Percentiles rank a stretch among this genome's conserved stretches.
Evolutionary conservation across 2,888 invertebrate species (phyloP).

Genomic region (Sthenelais limicola): DNA sequence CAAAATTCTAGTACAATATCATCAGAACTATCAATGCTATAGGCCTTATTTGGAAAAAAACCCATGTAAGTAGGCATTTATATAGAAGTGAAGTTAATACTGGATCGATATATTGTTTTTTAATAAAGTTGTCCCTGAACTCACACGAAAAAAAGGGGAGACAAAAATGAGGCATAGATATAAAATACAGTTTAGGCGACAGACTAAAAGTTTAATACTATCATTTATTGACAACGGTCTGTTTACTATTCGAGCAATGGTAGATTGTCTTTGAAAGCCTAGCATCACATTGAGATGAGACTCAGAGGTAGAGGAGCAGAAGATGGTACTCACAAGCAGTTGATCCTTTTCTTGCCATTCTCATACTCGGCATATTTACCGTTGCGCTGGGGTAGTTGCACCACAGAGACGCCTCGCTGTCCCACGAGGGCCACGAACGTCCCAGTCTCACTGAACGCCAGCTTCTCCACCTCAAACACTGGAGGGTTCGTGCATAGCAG

Average conservation of each 20-base stretch:
- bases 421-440: conserved; percentile 82
- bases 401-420: conserved; percentile 79
- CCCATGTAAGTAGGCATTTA: too few species aligned
- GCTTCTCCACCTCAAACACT: conserved; percentile 79
- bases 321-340: conserved; percentile 82
- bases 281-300: too few species aligned
- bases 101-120: neutral
- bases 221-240: too few species aligned
- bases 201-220: too few species aligned
- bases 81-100: too few species aligned
- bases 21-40: too few species aligned
- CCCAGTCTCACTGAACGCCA: conserved; percentile 79
- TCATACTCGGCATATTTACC: conserved; percentile 79
- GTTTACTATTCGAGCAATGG: too few species aligned
- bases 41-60: too few species aligned
- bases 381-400: conserved; percentile 82
- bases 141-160: neutral
- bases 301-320: too few species aligned
- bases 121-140: neutral
- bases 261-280: too few species aligned
- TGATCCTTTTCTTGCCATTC: conserved; percentile 79
- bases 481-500: conserved; percentile 81
- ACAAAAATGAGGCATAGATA: neutral
- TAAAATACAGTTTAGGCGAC: too few species aligned
- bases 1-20: too few species aligned